Conservation (phyloP, 1,140 invertebrate species). For the Idris sp. region DNA sequence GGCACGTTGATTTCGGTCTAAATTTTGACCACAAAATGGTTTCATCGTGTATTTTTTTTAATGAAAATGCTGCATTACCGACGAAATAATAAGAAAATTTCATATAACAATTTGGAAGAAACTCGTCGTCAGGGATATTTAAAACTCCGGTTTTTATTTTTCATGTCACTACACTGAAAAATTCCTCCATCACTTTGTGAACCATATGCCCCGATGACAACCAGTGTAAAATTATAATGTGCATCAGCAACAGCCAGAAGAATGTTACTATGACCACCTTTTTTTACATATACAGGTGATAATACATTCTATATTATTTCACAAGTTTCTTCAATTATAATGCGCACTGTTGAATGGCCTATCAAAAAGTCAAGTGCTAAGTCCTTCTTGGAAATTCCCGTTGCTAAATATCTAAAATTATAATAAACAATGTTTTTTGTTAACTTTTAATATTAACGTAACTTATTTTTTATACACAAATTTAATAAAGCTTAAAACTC, state of each 20-base stretch:
- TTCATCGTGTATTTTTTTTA: neutral
- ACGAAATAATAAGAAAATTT: neutral
- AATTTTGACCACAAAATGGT: neutral
- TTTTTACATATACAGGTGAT: slow-evolving; percentile 6
- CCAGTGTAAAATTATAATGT: slow-evolving; percentile 54
- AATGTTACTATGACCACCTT: slow-evolving; percentile 54
- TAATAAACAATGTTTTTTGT: no score
- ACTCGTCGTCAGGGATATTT: slow-evolving; percentile 18
- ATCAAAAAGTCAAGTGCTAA: slow-evolving; percentile 8
- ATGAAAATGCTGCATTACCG: neutral
- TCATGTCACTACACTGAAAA: neutral
- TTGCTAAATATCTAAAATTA: no score
- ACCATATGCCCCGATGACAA: slow-evolving; percentile 72
- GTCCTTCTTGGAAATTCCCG: no score
- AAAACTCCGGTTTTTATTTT: neutral
- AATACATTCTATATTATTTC: slow-evolving; percentile 2
- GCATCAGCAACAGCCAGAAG: slow-evolving; percentile 66
- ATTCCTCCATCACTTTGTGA: slow-evolving; percentile 55
- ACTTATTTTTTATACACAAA: no score
- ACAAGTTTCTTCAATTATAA: slow-evolving; percentile 19
- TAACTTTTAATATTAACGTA: no score
- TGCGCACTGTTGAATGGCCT: slow-evolving; percentile 2
- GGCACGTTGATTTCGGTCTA: neutral
- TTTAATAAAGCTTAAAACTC: no score
- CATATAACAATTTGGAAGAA: slow-evolving; percentile 38